A percentile compares a stretch with the other conserved stretches of the same genome.
phyloP scores from a whole-genome alignment of 1,140 invertebrate genomes.

The Leptinotarsa undecemlineata region DNA sequence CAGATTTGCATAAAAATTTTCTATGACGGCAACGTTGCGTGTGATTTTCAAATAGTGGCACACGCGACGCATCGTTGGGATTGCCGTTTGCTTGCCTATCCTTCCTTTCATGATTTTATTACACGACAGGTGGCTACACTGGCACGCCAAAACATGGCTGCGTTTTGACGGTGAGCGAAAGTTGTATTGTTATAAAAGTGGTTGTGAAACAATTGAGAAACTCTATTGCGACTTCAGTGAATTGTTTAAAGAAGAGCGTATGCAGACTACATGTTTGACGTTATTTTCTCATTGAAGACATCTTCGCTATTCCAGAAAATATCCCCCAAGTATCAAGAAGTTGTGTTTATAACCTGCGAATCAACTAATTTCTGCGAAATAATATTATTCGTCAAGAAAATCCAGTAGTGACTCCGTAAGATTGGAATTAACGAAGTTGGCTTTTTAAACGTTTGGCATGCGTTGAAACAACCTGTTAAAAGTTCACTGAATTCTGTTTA shows the following conservation, averaged over 20 bases:
- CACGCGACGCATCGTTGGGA: constrained; percentile 20
- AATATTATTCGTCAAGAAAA: background rate
- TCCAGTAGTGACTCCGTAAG: too few species aligned
- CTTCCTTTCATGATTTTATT: constrained; percentile 29
- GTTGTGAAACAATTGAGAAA: constrained; percentile 34
- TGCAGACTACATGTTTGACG: constrained; percentile 5
- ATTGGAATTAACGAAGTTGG: background rate
- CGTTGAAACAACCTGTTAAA: constrained; percentile 49
- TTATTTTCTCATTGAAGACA: constrained; percentile 5
- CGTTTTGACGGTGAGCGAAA: constrained; percentile 43
- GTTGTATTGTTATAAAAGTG: constrained; percentile 33
- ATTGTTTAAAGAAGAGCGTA: constrained; percentile 35
- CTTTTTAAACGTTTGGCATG: constrained; percentile 26
- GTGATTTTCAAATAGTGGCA: background rate
- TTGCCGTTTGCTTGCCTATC: constrained; percentile 7
- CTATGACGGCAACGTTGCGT: too few species aligned
- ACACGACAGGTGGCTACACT: constrained; percentile 53
- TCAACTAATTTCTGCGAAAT: background rate
- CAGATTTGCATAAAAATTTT: too few species aligned
- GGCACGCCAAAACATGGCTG: constrained; percentile 54
- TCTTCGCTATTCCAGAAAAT: background rate
- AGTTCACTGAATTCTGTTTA: constrained; percentile 48
- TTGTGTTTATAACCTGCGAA: constrained; percentile 29
- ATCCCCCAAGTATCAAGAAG: constrained; percentile 4
- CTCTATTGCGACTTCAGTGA: constrained; percentile 34